Base-by-base conservation (phyloP, 1,140 invertebrate genomes). In the Philopotamus ludificatus region DNA sequence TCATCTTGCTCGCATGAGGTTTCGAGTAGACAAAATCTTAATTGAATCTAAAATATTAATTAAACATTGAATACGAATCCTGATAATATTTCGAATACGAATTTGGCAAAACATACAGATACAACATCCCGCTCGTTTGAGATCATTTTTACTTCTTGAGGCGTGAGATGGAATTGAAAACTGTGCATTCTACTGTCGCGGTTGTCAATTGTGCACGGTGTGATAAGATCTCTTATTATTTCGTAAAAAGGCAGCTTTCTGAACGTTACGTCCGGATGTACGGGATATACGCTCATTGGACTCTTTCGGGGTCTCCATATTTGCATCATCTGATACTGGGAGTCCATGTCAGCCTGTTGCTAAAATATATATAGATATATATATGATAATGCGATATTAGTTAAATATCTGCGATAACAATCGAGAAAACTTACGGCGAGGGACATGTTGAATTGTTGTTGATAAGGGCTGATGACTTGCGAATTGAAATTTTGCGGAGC, bases 171-270 rank as follows among this genome's bases (percentile, higher is more conserved):
- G 76, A 95, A 95, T 53, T 86, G 84, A 74, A 92, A 94, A 72
- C 94, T 92, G 73, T 94, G 91, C 54, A 88, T 83, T 65, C 90
- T 78, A 18, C 23, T 41, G 67, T 85, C 80, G 7, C 79, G 77
- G 55, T 82, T 84, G 66, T 85, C 83, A 65, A 94, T 78, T 74
- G 87, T 59, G 41, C 58, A 66, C 25, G 93, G 92, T 78, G 92
- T 91, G 9, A 94, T 75, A 3, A 95, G 77, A 75, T 93, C 91
- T 23, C 81, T 85, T 20, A 91, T 71, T 44, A 92, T 78, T 75
- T 95, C 92, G 76, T 89, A 95, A 76, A 96, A 96, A 25, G 93
- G 92, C 23, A 96, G 79, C 70, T 83, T 86, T 75, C 91, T 92
- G 49, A 95, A 84, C 70, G 83, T 84, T 0, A 95, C 91, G 82